phyloP scores from a whole-genome alignment of 2,888 invertebrate species.

The Hypselothyrea guttata region DNA sequence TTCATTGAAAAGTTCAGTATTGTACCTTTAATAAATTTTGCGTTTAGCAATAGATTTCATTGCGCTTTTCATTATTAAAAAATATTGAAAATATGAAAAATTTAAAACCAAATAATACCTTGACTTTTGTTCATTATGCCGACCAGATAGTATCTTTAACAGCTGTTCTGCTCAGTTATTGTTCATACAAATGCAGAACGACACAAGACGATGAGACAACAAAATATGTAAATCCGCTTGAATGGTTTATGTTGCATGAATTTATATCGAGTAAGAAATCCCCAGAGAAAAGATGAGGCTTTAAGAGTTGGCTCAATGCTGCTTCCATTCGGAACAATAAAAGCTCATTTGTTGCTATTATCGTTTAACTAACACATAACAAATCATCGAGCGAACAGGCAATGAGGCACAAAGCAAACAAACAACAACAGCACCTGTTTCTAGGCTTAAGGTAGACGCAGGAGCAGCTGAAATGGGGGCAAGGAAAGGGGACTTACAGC shows the following conservation, averaged over 20 bases:
- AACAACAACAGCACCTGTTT: constrained; percentile 47
- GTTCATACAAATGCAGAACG: no score
- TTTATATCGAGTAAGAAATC: constrained; percentile 70
- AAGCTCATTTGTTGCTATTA: constrained; percentile 78
- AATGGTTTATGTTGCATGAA: constrained; percentile 78
- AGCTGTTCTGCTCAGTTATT: no score
- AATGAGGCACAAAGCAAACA: constrained; percentile 23
- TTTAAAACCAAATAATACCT: no score
- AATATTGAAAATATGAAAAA: no score
- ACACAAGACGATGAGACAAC: constrained; percentile 20
- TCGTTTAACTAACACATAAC: constrained; percentile 76
- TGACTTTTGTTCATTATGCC: no score
- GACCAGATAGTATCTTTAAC: no score
- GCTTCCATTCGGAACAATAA: constrained; percentile 63
- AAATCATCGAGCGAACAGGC: constrained; percentile 61
- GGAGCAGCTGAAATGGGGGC: neutral
- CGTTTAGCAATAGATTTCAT: no score
- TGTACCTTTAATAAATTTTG: no score
- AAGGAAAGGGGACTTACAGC: constrained; percentile 7
- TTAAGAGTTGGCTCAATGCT: constrained; percentile 46
- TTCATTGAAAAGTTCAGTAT: no score
- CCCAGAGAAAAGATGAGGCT: constrained; percentile 39
- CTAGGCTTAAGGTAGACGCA: neutral
- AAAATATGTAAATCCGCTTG: constrained; percentile 70
- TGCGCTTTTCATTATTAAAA: no score